phyloP scores from a whole-genome alignment of 2,797 vertebrate species.

The Poeciliopsis turneri region DNA sequence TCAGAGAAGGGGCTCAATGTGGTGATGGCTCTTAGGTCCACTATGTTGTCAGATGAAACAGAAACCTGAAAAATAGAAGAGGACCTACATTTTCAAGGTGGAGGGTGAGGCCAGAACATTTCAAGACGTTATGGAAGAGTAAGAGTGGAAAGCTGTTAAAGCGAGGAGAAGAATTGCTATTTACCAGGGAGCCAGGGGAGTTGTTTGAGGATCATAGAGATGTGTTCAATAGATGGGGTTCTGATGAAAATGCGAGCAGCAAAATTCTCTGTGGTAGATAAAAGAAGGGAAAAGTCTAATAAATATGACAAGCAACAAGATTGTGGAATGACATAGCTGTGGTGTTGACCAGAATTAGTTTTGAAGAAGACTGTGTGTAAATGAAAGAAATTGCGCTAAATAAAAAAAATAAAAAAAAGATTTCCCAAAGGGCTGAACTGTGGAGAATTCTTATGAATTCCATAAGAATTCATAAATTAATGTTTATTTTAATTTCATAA shows the following conservation, averaged over 20 bases:
- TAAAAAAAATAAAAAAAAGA: neutral
- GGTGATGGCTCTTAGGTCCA: neutral
- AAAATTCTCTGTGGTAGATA: neutral
- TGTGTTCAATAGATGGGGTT: neutral
- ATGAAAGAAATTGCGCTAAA: neutral
- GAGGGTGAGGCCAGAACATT: neutral
- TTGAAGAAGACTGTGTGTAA: neutral
- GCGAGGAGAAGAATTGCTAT: neutral
- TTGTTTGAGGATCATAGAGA: neutral
- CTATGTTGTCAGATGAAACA: neutral
- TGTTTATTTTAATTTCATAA: neutral
- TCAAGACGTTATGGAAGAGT: neutral
- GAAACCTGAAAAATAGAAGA: neutral
- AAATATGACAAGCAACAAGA: neutral
- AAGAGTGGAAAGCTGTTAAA: neutral
- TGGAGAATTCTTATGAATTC: neutral
- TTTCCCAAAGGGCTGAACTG: neutral
- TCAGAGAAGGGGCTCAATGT: neutral
- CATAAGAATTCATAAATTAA: too few species aligned
- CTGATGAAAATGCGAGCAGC: neutral
- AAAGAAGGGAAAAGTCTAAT: neutral
- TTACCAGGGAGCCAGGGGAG: neutral
- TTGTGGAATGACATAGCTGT: neutral
- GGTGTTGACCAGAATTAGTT: neutral
- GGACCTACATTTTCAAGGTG: neutral